Evolutionary conservation across 2,797 vertebrate genomes (phyloP), one percentile per base, ranked within the genome.

Genomic region (Pseudochirops corinnae): DNA sequence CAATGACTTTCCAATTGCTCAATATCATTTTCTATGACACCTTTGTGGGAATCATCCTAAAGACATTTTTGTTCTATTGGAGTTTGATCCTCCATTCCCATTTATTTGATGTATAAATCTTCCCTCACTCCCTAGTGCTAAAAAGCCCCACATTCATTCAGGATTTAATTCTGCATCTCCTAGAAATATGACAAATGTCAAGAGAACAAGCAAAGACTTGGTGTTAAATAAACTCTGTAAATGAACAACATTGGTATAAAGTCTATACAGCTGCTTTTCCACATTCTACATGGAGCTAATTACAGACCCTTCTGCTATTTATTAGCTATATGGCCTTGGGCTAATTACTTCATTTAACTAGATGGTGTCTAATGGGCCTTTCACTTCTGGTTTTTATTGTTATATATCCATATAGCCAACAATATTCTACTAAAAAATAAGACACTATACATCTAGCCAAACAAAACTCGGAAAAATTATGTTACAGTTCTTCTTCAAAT

Each of bases 11-110:
- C 4, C 31, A 93, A 95, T 92, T 28, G 91, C 91, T 94, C 55
- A 67, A 46, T 39, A 92, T 3, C 74, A 39, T 46, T 96, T 93
- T 96, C 58, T 90, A 60, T 92, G 53, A 31, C 55, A 90, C 90
- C n/a, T 94, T 53, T 94, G 18, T 50, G 6, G 39, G 39, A 46
- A 53, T 13, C 82, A 92, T 91, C 67, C 91, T 4, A 26, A 21
- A 90, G 60, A 29, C 62, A 46, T 46, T 82, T 82, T 82, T 82
- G n/a, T 7, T 82, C 39, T 3, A 46, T 21, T 82, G 24, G 18
- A 82, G 21, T 82, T 39, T 82, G 74, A 26, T 82, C 39, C 21
- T 82, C 39, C 21, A 87, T 87, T 0, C 39, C 39, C 74, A 46
- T 11, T 39, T 82, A 56, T 90, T 58, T 56, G 53, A 90, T 93